Conservation (phyloP, 2,113 vertebrate species). For the Otolemur garnettii region DNA sequence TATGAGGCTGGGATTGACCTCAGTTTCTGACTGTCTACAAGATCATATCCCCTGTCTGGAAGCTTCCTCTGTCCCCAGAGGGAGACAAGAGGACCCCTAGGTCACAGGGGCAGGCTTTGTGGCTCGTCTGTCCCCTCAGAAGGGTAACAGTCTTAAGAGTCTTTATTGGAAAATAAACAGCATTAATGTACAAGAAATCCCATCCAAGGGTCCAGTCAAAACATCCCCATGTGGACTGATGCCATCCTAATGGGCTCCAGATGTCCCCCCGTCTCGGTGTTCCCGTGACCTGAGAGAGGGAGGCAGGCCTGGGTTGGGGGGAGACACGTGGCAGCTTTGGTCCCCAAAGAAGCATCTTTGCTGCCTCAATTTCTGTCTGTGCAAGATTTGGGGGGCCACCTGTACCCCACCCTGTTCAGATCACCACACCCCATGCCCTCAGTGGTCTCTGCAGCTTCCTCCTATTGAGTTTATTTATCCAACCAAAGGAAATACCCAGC, state of each 20-base stretch:
- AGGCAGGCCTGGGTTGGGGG: constrained; percentile 71
- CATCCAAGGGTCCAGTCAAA: constrained; percentile 89
- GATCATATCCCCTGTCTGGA: neutral
- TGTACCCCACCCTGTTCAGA: neutral
- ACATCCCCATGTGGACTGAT: constrained; percentile 87
- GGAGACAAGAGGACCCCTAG: constrained; percentile 56
- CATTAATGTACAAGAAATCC: constrained; percentile 88
- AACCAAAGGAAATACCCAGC: constrained; percentile 49
- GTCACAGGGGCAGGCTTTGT: constrained; percentile 66
- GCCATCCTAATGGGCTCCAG: constrained; percentile 87
- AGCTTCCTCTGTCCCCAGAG: neutral
- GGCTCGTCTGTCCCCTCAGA: constrained; percentile 79
- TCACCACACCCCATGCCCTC: neutral
- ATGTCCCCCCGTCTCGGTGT: constrained; percentile 86
- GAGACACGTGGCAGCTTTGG: constrained; percentile 24
- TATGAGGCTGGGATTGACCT: neutral
- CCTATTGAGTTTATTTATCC: constrained; percentile 71
- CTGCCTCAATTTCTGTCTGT: constrained; percentile 25
- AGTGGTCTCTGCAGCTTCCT: neutral
- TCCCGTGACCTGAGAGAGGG: constrained; percentile 80
- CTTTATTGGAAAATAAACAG: constrained; percentile 91
- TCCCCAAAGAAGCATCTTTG: constrained; percentile 43
- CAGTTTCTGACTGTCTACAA: neutral
- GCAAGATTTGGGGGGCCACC: neutral
- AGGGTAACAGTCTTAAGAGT: constrained; percentile 86